Evolutionary conservation across 2,113 vertebrate species (phyloP).

Genomic region (Spermophilus dauricus): DNA sequence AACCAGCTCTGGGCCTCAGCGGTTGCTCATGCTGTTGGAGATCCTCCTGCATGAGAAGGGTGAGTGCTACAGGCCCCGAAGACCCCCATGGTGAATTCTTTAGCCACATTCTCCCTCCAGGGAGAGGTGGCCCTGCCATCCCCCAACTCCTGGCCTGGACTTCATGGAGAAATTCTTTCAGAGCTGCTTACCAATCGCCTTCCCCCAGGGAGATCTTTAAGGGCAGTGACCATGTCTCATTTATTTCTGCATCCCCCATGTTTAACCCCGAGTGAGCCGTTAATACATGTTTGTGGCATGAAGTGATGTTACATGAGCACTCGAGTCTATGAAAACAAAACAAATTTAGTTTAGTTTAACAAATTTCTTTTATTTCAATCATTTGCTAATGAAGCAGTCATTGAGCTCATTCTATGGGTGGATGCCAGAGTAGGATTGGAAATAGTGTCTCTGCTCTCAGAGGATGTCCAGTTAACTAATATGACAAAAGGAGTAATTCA

Average conservation of each 20-base stretch:
- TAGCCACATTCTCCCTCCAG: not conserved
- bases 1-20: not conserved
- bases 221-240: not conserved
- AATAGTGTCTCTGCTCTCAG: not conserved
- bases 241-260: not conserved
- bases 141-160: not conserved
- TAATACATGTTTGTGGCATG: not conserved
- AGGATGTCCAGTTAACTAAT: not conserved
- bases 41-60: not conserved
- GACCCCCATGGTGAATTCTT: not conserved
- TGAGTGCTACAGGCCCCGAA: not conserved
- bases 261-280: not conserved
- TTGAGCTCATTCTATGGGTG: not conserved
- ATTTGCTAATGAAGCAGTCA: not conserved
- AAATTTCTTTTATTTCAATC: not conserved
- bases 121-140: not conserved
- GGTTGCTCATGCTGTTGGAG: not conserved
- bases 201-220: not conserved
- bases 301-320: not conserved
- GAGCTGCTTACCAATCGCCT: not conserved
- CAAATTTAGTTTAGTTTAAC: not conserved
- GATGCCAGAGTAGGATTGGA: not conserved
- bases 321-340: not conserved
- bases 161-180: not conserved
- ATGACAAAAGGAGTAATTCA: not conserved